Conservation (phyloP, 2,797 vertebrate species). For the Oophaga sylvatica region DNA sequence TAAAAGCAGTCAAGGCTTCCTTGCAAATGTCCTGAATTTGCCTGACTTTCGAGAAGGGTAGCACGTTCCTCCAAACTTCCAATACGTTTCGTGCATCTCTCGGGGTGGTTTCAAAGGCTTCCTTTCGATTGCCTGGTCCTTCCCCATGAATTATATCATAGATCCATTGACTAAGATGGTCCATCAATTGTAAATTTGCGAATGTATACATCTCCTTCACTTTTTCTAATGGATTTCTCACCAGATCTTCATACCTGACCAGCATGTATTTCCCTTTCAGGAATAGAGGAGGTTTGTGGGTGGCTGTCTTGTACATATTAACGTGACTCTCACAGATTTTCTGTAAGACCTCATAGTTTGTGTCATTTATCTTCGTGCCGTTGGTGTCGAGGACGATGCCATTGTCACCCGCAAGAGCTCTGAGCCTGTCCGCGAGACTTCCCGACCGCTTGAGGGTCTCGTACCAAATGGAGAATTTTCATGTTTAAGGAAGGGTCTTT, state of each 20-base stretch:
- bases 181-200: conserved; percentile 22
- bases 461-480: conserved; percentile 81
- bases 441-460: conserved; percentile 80
- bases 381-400: neutral
- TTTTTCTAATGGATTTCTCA: conserved; percentile 28
- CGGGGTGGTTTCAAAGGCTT: conserved; percentile 16
- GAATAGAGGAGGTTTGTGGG: neutral
- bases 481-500: conserved; percentile 81
- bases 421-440: conserved; percentile 53
- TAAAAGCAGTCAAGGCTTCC: conserved; percentile 46
- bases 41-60: conserved; percentile 34
- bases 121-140: neutral
- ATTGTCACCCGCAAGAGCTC: conserved; percentile 27
- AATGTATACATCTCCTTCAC: conserved; percentile 49
- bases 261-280: conserved; percentile 42
- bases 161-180: conserved; percentile 33
- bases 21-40: conserved; percentile 45
- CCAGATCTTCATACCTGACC: conserved; percentile 47
- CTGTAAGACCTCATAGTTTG: neutral
- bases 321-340: conserved; percentile 50
- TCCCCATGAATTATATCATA: conserved; percentile 51
- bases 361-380: neutral
- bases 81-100: conserved; percentile 37
- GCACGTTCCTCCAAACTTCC: conserved; percentile 42
- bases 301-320: conserved; percentile 37